Evolutionary conservation across 2,113 vertebrate genomes (phyloP), one percentile per base, ranked within the genome.

Genomic region (Pedetes capensis): DNA sequence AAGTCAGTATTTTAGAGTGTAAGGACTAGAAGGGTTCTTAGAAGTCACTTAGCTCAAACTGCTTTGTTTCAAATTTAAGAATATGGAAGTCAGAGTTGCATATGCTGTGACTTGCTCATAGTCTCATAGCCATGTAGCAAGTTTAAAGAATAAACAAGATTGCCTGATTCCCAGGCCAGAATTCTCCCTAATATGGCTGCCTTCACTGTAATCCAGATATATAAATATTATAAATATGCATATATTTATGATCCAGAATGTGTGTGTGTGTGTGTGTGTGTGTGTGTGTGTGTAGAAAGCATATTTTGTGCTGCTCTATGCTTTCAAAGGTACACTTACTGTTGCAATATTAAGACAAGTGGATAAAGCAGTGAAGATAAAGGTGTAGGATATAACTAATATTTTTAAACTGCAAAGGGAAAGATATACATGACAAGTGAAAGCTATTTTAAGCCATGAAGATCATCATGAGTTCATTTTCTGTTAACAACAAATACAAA

Each of bases 381-480:
- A 95, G 5, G 23, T 34, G 27, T 76, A 55, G 37, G 11, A 92
- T 93, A 75, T 86, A 47, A 86, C 25, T 42, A 76, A 12, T 27
- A 89, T 76, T 80, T 91, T 66, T 39, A 94, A 81, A 25, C 17
- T 71, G 17, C 37, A 79, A 87, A 91, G 81, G 34, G 17, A 91
- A 94, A 27, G 42, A 53, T n/a, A 69, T 68, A 17, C 11, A 47
- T 47, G 51, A 18, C 47, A 55, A 69, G 10, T 39, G 71, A 47
- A 79, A 87, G 14, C 13, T 89, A 72, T 95, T 92, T 96, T 75
- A 93, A 92, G 23, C 71, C 32, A 69, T 32, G 25, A 89, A 93
- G 69, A 23, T 74, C 51, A 57, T 85, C 22, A 44, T 64, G 63
- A 93, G 18, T 49, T 22, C 63, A 39, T 89, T 25, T 51, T 88